A percentile compares a stretch with the other conserved stretches of the same genome.
Conservation (phyloP, 2,797 vertebrate genomes). For the Labeo calbasu region DNA sequence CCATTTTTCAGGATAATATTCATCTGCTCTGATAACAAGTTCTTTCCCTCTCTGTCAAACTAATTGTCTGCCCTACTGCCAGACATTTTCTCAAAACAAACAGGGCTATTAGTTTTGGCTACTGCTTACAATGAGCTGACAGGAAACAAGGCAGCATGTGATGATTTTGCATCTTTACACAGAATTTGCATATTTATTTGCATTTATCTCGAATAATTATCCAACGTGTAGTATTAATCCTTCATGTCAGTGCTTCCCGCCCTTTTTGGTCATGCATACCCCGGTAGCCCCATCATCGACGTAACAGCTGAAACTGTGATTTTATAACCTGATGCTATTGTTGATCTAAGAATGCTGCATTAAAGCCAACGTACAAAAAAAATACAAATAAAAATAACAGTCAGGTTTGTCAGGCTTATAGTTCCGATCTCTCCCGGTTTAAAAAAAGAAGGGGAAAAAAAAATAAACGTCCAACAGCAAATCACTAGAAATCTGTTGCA, state of each 20-base stretch:
- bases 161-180: slow-evolving; percentile 22
- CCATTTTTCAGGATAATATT: background rate
- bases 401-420: background rate
- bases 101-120: slow-evolving; percentile 17
- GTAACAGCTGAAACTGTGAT: background rate
- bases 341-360: background rate
- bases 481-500: slow-evolving; percentile 1
- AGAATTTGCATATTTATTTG: slow-evolving; percentile 10
- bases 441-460: background rate
- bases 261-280: background rate
- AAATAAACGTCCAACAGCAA: background rate
- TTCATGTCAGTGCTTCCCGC: background rate
- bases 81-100: slow-evolving; percentile 26
- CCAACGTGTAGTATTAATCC: background rate
- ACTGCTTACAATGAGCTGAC: slow-evolving; percentile 9
- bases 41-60: background rate
- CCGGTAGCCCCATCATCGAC: background rate
- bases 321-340: background rate
- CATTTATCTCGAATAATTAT: background rate
- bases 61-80: slow-evolving; percentile 10
- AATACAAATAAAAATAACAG: too few relatives aligned
- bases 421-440: background rate
- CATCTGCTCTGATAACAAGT: slow-evolving; percentile 5
- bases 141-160: background rate
- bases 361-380: slow-evolving; percentile 9